Conservation (phyloP, 2,113 vertebrate species). For the Poeciliopsis turrubarensis region DNA sequence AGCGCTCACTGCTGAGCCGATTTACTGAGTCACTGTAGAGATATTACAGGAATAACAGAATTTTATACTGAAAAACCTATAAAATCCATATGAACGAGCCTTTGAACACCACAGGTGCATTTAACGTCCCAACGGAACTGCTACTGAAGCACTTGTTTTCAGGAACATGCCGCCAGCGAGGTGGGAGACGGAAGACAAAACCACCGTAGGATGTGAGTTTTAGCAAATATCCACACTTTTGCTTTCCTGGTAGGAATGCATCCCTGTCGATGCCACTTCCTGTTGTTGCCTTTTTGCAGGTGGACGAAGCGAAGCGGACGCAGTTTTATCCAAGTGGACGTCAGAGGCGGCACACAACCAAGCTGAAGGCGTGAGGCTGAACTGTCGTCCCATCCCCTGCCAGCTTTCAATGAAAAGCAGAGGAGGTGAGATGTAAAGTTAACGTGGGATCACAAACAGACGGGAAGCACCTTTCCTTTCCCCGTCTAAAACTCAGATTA, state of each 20-base stretch:
- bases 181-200: conserved; percentile 50
- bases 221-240: neutral
- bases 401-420: neutral
- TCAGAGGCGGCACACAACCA: no score
- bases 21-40: conserved; percentile 17
- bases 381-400: neutral
- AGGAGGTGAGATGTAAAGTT: neutral
- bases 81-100: conserved; percentile 17
- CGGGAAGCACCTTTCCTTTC: neutral
- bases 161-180: conserved; percentile 12
- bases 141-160: neutral
- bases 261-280: neutral
- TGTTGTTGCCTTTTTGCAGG: neutral
- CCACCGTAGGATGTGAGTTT: neutral
- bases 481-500: neutral
- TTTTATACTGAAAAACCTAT: conserved; percentile 20
- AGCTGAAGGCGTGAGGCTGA: neutral
- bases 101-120: conserved; percentile 19
- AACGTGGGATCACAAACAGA: conserved; percentile 11
- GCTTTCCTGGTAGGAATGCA: neutral
- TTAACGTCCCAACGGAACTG: conserved; percentile 13
- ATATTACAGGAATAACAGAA: conserved; percentile 29
- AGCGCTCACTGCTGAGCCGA: neutral
- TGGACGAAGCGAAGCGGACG: neutral
- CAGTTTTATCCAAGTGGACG: no score